Evolutionary conservation across 2,113 vertebrate species (phyloP), one percentile per base, ranked within the genome.

Genomic region (Cnemophilus loriae): DNA sequence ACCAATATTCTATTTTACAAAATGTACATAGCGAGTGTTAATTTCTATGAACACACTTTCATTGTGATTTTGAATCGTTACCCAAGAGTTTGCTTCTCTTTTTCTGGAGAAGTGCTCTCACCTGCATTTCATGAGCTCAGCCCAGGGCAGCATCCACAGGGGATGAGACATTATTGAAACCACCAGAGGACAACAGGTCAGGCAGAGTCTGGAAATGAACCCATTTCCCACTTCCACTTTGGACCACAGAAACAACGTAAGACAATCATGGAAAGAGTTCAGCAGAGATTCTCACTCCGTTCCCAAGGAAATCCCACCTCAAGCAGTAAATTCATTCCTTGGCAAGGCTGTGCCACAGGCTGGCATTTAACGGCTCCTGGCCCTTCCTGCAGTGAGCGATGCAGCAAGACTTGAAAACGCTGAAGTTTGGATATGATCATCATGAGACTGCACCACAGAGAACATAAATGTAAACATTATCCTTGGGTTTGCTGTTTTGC

Each of bases 381-480:
- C 46, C 83, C 49, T n/a, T 70, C 84, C 49, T 81, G 37, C 6
- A 37, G 39, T 23, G 74, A 52, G 33, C 20, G 20, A 71, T 14
- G 60, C 87, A 94, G 89, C 95, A 39, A 85, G 64, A 88, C 80
- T 30, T 13, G 65, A 55, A 81, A 85, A 87, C 9, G 92, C 90
- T 74, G 6, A 78, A 79, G 46, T 69, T 73, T 61, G 83, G 60
- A 41, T 44, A 71, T 23, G 22, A 74, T 85, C 95, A 91, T 44
- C 46, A 55, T 87, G 81, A 63, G 91, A 89, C 60, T 27, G 91
- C 71, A 65, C 69, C 78, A 73, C 74, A 80, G 47, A 87, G 75
- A 91, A 95, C 93, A 96, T 47, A 90, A 92, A 95, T 88, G 96
- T 93, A 96, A 96, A 97, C 97, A 93, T 67, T 33, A 49, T 80